Base-by-base conservation (phyloP, 2,888 invertebrate genomes). In the Phymatocera aterrima region DNA sequence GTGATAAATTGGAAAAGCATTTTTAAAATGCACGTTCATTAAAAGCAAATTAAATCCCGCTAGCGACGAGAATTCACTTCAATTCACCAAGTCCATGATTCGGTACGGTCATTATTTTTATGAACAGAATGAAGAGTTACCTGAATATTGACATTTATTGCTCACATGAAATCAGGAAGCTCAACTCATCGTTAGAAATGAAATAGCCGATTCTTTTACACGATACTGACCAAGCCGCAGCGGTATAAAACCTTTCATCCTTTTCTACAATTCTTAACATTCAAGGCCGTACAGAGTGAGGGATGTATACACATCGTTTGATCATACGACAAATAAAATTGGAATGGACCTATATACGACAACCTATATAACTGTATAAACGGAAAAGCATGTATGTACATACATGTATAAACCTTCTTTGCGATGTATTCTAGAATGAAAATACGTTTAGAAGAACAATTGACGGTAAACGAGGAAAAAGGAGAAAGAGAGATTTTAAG, bases 141-240 rank as follows among this genome's bases (percentile, higher is more conserved):
- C 28, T 28, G 43, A 46, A 28, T 68, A 68, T 64, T 24, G 68
- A 68, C 68, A 68, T 43, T 43, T 68, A 43, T 68, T 68, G 10
- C 68, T 12, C 15, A 68, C 46, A n/a, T 64, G 64, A 15, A 64
- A 21, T 34, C 15, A 18, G 37, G 57, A 24, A 57, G 57, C 21
- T 64, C 18, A 15, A 37, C 37, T 64, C 37, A 61, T 37, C 31
- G 37, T 61, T 61, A 64, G 37, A 18, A 37, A n/a, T n/a, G 18
- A 37, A 64, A 37, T 15, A 40, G 64, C 34, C 6, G 21, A 24
- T 64, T 64, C 21, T 37, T 18, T 21, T 34, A 64, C 21, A 40
- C 28, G 28, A 57, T 57, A 57, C 10, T 15, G 1, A 57, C 57
- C 54, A 21, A 54, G 12, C 8, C 24, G 15, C 28, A 57, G 12